Evolutionary conservation across 2,797 vertebrate species (phyloP).

Genomic region (Acropternis orthonyx): DNA sequence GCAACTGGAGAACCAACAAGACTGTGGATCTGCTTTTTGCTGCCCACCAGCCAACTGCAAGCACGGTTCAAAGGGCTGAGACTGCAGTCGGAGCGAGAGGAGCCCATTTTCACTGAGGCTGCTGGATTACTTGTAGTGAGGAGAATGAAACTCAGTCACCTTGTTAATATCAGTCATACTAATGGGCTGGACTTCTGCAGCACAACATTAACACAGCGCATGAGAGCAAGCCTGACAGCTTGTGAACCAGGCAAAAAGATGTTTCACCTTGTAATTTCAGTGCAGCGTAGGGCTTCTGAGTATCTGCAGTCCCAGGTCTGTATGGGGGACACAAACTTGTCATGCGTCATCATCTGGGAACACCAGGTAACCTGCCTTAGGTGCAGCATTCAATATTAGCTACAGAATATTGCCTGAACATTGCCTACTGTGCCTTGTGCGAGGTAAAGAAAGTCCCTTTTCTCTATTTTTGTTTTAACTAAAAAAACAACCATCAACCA

Average conservation of each 20-base stretch:
- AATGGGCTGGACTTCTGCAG: neutral
- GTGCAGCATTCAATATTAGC: neutral
- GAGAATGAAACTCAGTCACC: neutral
- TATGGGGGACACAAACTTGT: neutral
- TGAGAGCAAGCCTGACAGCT: neutral
- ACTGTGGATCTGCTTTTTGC: neutral
- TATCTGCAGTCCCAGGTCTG: neutral
- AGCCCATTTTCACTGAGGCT: neutral
- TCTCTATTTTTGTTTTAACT: neutral
- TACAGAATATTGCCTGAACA: neutral
- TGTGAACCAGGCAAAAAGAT: neutral
- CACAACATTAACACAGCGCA: neutral
- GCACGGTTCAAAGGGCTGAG: neutral
- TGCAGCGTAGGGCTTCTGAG: fast-evolving
- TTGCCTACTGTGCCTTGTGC: neutral
- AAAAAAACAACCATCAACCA: neutral
- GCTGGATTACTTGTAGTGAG: neutral
- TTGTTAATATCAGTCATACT: neutral
- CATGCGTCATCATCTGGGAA: neutral
- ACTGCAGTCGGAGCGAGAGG: neutral
- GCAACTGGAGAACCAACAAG: neutral
- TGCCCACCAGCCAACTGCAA: neutral
- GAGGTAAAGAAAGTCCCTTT: neutral
- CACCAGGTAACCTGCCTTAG: neutral
- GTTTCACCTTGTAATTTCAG: neutral